A percentile compares a stretch with the other conserved stretches of the same genome.
phyloP scores from a whole-genome alignment of 1,140 invertebrate species.

The Lepidurus couesii region DNA sequence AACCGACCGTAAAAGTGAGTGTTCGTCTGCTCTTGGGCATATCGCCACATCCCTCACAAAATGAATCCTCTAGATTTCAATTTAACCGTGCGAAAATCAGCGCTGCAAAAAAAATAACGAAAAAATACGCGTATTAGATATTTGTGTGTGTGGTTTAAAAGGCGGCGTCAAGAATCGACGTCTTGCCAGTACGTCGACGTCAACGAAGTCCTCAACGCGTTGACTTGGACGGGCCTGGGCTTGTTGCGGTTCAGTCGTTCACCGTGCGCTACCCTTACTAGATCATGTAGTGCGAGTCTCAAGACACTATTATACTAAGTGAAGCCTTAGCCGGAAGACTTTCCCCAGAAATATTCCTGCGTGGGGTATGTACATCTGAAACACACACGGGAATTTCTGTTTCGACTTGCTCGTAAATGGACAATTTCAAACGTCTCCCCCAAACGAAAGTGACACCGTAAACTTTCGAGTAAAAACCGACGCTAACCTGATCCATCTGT shows the following conservation, averaged over 20 bases:
- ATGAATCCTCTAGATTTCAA: not conserved
- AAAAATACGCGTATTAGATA: not conserved
- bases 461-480: not conserved
- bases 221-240: constrained; percentile 2
- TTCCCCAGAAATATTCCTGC: not conserved
- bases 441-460: not conserved
- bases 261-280: constrained; percentile 13
- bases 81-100: not conserved
- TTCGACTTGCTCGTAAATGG: constrained; percentile 15
- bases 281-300: not conserved
- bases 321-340: not conserved
- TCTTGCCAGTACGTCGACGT: constrained; percentile 13
- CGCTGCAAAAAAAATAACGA: not conserved
- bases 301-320: not conserved
- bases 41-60: not conserved
- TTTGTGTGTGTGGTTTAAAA: not conserved
- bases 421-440: not conserved
- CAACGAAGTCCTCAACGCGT: not conserved
- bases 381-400: constrained; percentile 1
- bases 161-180: constrained; percentile 12
- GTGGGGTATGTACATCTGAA: not conserved
- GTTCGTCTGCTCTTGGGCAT: not conserved
- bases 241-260: constrained; percentile 4
- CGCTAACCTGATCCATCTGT: not conserved
- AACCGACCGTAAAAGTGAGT: not conserved